Evolutionary conservation across 1,140 invertebrate species (phyloP), one percentile per base, ranked within the genome.

Genomic region (Orchesella cincta): DNA sequence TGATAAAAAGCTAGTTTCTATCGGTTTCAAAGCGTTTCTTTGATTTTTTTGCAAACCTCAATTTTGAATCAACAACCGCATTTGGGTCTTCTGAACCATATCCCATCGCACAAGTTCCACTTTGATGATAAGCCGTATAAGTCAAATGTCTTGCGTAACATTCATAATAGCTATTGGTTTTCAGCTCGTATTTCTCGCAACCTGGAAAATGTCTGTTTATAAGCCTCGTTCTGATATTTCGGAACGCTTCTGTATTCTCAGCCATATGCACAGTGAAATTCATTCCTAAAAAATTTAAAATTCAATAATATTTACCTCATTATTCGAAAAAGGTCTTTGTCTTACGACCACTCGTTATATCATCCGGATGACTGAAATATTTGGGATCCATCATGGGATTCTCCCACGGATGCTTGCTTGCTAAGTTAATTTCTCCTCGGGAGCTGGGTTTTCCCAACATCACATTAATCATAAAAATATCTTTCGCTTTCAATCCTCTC

Each of bases 41-140:
- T n/a, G n/a, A n/a, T n/a, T n/a, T n/a, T n/a, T n/a, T n/a, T n/a
- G n/a, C n/a, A n/a, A n/a, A 78, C 77, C 87, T 78, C 23, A 89
- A 82, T 81, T 83, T 83, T 8, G 85, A 78, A 81, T 90, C 87
- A 0, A 91, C 89, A 0, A 92, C 90, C 31, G 90, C 86, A 76
- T 85, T 83, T 1, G 82, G 81, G 81, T 90, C 87, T 34, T 94
- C 92, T 1, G 82, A 86, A 12, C 82, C 77, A 0, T 90, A 89
- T 0, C 93, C 94, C 94, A 96, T 96, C 85, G 93, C 94, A 83
- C 92, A 92, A 0, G 93, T 95, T 0, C 93, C 93, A 0, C 89
- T 89, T 31, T 91, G 90, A 84, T 95, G 93, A 81, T 92, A 93
- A 70, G 93, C 90, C 0, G 90, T 92, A 31, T 90, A 87, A 0